Evolutionary conservation across 2,888 invertebrate genomes (phyloP).

Genomic region (Craniophora ligustri): DNA sequence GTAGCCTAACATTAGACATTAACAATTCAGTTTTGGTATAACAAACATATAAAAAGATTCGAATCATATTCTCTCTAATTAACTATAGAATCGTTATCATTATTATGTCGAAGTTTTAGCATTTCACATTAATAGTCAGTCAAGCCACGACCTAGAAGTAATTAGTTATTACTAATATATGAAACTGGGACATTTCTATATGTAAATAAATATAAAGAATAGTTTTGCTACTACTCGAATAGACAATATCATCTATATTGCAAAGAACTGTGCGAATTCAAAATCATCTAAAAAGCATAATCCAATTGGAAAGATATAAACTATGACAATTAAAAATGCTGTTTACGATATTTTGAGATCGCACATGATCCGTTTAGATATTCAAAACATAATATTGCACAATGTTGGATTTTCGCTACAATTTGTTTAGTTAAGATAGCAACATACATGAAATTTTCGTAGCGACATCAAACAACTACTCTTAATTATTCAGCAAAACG

Average conservation of each 20-base stretch:
- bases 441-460: conserved; percentile 41
- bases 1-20: conserved; percentile 64
- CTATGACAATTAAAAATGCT: conserved; percentile 30
- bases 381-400: conserved; percentile 53
- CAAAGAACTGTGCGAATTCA: conserved; percentile 30
- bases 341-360: conserved; percentile 23
- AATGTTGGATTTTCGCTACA: conserved; percentile 28
- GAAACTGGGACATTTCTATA: conserved; percentile 45
- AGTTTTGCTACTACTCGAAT: conserved; percentile 47
- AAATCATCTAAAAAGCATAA: conserved; percentile 35
- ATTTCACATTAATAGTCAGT: conserved; percentile 66
- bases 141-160: conserved; percentile 66
- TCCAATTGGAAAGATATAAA: conserved; percentile 36
- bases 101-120: conserved; percentile 58
- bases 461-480: conserved; percentile 46
- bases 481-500: conserved; percentile 40
- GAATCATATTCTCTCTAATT: conserved; percentile 77
- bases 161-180: conserved; percentile 51
- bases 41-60: conserved; percentile 78
- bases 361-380: conserved; percentile 34
- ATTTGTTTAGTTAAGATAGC: conserved; percentile 35
- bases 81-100: conserved; percentile 55
- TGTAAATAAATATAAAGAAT: conserved; percentile 49
- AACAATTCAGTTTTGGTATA: conserved; percentile 73
- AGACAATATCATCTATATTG: conserved; percentile 44